A percentile compares a stretch with the other conserved stretches of the same genome.
Conservation (phyloP, 2,888 invertebrate genomes). For the Stramonita haemastoma region DNA sequence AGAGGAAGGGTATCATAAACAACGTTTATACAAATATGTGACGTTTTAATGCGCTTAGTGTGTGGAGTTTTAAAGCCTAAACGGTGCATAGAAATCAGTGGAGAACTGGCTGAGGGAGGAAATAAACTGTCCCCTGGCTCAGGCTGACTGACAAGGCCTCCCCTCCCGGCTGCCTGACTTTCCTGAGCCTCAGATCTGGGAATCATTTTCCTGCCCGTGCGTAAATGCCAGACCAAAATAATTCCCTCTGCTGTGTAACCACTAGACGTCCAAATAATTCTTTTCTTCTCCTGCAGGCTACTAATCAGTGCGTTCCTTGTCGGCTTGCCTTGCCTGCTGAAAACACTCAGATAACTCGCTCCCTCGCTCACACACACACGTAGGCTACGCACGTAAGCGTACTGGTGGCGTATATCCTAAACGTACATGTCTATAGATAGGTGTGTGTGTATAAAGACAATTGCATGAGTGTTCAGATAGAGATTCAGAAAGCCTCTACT, state of each 20-base stretch:
- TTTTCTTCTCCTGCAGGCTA: neutral
- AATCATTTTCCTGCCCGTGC: neutral
- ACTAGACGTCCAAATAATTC: conserved; percentile 21
- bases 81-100: neutral
- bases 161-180: neutral
- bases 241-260: neutral
- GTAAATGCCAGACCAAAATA: conserved; percentile 10
- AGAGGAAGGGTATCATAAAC: too few species aligned
- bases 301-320: neutral
- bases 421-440: neutral
- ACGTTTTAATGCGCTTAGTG: too few species aligned
- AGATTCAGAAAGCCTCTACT: too few species aligned
- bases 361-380: neutral
- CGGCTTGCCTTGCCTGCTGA: neutral
- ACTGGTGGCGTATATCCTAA: neutral
- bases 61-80: neutral
- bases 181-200: neutral
- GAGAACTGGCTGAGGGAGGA: neutral
- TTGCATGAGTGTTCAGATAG: neutral
- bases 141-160: neutral
- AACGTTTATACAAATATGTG: too few species aligned
- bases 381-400: neutral
- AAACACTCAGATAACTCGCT: neutral
- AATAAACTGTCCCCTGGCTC: neutral
- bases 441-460: neutral